Percentiles rank a stretch among this genome's conserved stretches.
Evolutionary conservation across 2,888 invertebrate species (phyloP).

Genomic region (Pecten maximus): DNA sequence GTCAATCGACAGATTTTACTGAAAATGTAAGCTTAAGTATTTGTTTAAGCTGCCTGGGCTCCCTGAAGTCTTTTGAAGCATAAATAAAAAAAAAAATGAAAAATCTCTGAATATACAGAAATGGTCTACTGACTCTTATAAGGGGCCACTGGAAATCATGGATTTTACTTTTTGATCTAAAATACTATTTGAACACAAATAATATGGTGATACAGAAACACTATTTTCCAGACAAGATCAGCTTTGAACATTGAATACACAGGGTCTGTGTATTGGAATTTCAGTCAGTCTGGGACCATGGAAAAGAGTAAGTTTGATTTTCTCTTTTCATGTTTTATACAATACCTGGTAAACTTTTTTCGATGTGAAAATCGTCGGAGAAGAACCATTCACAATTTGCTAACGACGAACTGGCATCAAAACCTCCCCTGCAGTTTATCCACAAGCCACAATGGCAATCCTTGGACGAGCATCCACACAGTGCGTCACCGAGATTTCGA

Average conservation of each 20-base stretch:
- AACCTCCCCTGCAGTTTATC: conserved; percentile 67
- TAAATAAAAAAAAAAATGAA: too few species aligned
- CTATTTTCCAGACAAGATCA: too few species aligned
- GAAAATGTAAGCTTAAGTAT: too few species aligned
- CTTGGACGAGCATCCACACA: conserved; percentile 57
- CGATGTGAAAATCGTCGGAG: conserved; percentile 69
- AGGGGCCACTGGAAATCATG: too few species aligned
- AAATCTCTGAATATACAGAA: too few species aligned
- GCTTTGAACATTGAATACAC: background rate
- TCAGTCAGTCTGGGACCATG: background rate
- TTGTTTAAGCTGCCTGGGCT: too few species aligned
- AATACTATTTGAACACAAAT: too few species aligned
- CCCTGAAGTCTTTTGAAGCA: too few species aligned
- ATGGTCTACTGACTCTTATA: too few species aligned
- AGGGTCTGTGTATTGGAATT: conserved; percentile 16
- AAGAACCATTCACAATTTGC: conserved; percentile 78
- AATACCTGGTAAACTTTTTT: conserved; percentile 72
- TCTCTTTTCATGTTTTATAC: background rate
- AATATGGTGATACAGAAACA: too few species aligned
- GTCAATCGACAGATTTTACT: too few species aligned
- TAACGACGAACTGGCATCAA: conserved; percentile 61
- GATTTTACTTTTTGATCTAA: too few species aligned
- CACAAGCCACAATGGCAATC: conserved; percentile 76
- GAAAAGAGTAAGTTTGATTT: background rate
- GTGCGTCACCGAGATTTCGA: conserved; percentile 52